Percentiles rank a stretch among this genome's conserved stretches.
phyloP scores from a whole-genome alignment of 1,140 invertebrate species.

The Diorhabda elongata region DNA sequence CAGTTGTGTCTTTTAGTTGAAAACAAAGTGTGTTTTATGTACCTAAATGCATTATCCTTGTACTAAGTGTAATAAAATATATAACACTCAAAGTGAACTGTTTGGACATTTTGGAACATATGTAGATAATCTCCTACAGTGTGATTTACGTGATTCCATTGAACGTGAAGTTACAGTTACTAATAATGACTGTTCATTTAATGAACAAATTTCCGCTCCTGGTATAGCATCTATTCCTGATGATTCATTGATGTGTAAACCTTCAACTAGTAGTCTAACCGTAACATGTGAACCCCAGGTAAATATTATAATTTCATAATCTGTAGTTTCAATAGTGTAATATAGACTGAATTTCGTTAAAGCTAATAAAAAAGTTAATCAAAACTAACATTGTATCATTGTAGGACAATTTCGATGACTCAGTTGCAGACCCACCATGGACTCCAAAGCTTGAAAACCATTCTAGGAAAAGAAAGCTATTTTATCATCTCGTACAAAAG shows the following conservation, averaged over 20 bases:
- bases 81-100: neutral
- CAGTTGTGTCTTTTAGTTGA: neutral
- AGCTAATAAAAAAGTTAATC: no score
- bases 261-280: no score
- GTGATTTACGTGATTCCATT: neutral
- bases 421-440: neutral
- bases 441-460: neutral
- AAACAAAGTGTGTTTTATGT: neutral
- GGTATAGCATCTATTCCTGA: no score
- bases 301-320: no score
- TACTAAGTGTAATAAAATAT: neutral
- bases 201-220: no score
- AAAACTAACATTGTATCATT: no score
- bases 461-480: neutral
- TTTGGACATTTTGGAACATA: neutral
- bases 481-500: neutral
- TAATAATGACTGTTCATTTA: no score
- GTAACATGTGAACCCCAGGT: no score
- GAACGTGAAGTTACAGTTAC: neutral
- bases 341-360: no score
- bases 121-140: neutral
- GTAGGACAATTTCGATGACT: neutral
- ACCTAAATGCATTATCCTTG: no score
- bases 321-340: no score
- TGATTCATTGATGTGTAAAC: no score